Conservation (phyloP, 2,113 vertebrate genomes). For the Hippocampus barbouri region DNA sequence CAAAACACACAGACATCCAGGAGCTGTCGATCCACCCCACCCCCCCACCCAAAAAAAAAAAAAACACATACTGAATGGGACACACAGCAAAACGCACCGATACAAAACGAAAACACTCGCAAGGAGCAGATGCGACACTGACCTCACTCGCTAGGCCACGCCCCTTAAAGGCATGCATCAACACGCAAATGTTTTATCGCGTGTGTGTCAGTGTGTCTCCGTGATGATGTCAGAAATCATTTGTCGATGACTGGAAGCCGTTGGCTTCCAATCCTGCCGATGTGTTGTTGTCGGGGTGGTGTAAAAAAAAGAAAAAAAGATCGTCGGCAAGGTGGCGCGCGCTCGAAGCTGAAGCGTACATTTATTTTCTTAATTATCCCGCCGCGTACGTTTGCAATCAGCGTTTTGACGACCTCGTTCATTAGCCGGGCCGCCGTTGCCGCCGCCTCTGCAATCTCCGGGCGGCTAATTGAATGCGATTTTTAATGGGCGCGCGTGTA, state of each 20-base stretch:
- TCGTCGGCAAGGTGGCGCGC: slow-evolving; percentile 21
- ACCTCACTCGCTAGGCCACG: background rate
- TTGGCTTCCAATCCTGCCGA: background rate
- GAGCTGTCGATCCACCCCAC: no score
- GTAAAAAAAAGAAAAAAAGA: background rate
- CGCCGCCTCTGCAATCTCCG: slow-evolving; percentile 39
- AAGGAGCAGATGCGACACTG: no score
- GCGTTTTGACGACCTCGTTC: slow-evolving; percentile 46
- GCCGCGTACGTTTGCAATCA: slow-evolving; percentile 46
- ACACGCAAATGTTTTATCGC: background rate
- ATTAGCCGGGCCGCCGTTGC: slow-evolving; percentile 46
- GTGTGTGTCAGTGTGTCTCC: background rate
- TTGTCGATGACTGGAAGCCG: background rate
- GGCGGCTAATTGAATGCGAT: slow-evolving; percentile 67
- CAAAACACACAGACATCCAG: slow-evolving; percentile 3
- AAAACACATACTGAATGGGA: no score
- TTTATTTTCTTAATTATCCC: slow-evolving; percentile 20
- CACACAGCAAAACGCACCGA: no score
- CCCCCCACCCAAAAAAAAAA: no score
- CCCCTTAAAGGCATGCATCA: background rate
- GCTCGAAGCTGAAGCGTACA: slow-evolving; percentile 29
- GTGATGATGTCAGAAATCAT: background rate
- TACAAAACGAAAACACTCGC: no score
- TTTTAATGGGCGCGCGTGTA: slow-evolving; percentile 59
- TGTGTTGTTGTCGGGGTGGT: background rate